Conservation (phyloP, 2,797 vertebrate species). For the Lycodopsis pacificus region DNA sequence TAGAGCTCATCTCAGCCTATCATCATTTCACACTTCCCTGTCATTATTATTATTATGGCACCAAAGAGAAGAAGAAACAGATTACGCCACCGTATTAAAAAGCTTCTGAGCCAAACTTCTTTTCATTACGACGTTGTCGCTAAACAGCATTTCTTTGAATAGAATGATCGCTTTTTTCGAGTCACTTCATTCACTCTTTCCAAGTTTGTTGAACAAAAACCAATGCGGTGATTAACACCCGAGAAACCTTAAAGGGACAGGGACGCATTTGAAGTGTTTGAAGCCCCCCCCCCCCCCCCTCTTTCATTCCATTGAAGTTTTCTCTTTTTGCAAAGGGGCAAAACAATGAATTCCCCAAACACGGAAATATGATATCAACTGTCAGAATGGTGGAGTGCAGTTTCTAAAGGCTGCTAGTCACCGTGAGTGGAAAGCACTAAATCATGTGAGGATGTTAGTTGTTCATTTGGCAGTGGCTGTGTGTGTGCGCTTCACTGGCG, state of each 20-base stretch:
- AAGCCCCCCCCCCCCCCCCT: conserved; percentile 17
- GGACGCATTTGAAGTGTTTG: conserved; percentile 35
- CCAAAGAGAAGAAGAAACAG: not conserved
- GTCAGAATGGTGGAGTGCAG: conserved; percentile 25
- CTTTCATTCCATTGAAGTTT: conserved; percentile 46
- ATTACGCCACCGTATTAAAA: not conserved
- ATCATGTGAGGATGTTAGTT: conserved; percentile 60
- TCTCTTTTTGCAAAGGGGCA: conserved; percentile 22
- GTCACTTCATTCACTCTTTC: conserved; percentile 44
- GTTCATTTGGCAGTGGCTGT: conserved; percentile 68
- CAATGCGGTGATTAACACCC: conserved; percentile 67
- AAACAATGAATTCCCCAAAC: conserved; percentile 44
- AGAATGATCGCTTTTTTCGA: conserved; percentile 31
- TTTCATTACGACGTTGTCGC: conserved; percentile 23
- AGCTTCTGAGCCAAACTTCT: conserved; percentile 13
- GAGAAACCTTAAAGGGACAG: conserved; percentile 46
- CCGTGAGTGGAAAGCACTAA: conserved; percentile 47
- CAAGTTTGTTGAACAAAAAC: conserved; percentile 46
- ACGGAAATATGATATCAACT: conserved; percentile 42
- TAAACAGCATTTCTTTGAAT: conserved; percentile 27
- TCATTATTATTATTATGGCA: not conserved
- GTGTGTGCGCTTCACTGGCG: conserved; percentile 59
- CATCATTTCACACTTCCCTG: conserved; percentile 1
- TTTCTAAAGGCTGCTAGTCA: conserved; percentile 45
- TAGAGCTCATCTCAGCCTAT: not conserved